Conservation (phyloP, 1,140 invertebrate species). For the Phthorimaea operculella region DNA sequence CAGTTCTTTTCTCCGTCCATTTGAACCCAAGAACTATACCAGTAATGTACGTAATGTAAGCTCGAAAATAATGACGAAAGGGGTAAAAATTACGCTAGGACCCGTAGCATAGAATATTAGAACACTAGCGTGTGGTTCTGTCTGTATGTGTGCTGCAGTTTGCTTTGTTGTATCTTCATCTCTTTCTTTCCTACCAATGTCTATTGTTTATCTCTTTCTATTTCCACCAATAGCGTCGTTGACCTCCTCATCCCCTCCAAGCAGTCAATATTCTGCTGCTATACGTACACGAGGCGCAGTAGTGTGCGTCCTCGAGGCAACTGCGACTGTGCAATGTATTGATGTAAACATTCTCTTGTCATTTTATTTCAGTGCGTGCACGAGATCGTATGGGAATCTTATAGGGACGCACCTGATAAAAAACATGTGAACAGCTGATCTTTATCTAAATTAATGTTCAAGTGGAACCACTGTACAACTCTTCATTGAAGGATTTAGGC, state of each 20-base stretch:
- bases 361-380: constrained; percentile 59
- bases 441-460: constrained; percentile 14
- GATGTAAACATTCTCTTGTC: constrained; percentile 64
- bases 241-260: constrained; percentile 48
- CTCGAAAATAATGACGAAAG: too few species aligned
- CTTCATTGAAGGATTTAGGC: neutral
- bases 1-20: too few species aligned
- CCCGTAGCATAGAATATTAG: too few species aligned
- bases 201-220: constrained; percentile 11
- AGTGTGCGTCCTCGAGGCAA: constrained; percentile 46
- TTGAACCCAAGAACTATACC: too few species aligned
- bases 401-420: constrained; percentile 30
- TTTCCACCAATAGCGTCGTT: constrained; percentile 37
- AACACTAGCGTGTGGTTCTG: too few species aligned
- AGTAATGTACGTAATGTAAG: too few species aligned
- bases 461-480: constrained; percentile 17
- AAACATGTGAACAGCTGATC: constrained; percentile 57
- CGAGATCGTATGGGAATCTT: constrained; percentile 46
- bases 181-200: constrained; percentile 11
- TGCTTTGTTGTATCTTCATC: constrained; percentile 36
- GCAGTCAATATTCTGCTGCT: constrained; percentile 37
- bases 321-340: constrained; percentile 56
- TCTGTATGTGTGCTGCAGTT: constrained; percentile 11
- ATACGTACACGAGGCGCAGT: constrained; percentile 20
- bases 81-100: too few species aligned